Conservation (phyloP, 30 jellyfish, hydroid and myxozoan genomes). For the Aurelia coerulea region DNA sequence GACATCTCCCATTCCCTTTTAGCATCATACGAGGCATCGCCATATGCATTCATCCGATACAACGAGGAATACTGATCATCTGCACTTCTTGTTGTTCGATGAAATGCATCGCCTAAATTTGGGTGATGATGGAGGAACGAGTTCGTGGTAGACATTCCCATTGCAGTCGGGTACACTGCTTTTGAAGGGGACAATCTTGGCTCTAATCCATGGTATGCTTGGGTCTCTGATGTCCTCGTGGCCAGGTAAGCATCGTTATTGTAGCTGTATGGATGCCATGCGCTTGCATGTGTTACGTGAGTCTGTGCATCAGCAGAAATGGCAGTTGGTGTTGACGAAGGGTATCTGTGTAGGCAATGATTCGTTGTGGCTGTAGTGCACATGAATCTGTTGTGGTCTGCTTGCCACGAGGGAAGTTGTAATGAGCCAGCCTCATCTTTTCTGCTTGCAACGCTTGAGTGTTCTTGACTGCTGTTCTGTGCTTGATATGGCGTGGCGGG, state of each 20-base stretch:
- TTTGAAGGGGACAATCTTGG: slow-evolving; percentile 14
- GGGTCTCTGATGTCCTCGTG: slow-evolving; percentile 30
- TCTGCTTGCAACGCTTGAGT: slow-evolving; percentile 1
- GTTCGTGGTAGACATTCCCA: slow-evolving; percentile 8
- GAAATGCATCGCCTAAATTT: slow-evolving; percentile 24
- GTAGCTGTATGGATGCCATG: slow-evolving; percentile 66
- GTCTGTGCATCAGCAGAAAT: slow-evolving; percentile 9
- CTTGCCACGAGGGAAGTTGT: slow-evolving; percentile 59
- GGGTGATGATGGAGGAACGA: slow-evolving; percentile 14
- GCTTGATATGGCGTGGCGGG: slow-evolving; percentile 31
- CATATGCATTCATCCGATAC: slow-evolving; percentile 39
- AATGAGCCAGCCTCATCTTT: slow-evolving; percentile 39
- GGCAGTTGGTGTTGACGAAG: slow-evolving; percentile 17
- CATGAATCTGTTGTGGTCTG: slow-evolving; percentile 31
- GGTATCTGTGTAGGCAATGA: slow-evolving; percentile 54
- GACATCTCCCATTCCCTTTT: slow-evolving; percentile 60
- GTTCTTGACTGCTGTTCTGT: slow-evolving; percentile 12
- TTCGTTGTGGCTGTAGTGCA: slow-evolving; percentile 29
- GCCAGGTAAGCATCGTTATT: slow-evolving; percentile 45
- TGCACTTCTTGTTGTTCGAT: slow-evolving; percentile 14
- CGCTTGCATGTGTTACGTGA: slow-evolving; percentile 10
- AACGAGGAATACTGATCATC: slow-evolving; percentile 38
- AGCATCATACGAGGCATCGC: slow-evolving; percentile 23
- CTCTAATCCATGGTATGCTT: slow-evolving; percentile 36
- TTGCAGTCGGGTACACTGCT: slow-evolving; percentile 24